Evolutionary conservation across 2,113 vertebrate species (phyloP).

Genomic region (Coryphaenoides rupestris): DNA sequence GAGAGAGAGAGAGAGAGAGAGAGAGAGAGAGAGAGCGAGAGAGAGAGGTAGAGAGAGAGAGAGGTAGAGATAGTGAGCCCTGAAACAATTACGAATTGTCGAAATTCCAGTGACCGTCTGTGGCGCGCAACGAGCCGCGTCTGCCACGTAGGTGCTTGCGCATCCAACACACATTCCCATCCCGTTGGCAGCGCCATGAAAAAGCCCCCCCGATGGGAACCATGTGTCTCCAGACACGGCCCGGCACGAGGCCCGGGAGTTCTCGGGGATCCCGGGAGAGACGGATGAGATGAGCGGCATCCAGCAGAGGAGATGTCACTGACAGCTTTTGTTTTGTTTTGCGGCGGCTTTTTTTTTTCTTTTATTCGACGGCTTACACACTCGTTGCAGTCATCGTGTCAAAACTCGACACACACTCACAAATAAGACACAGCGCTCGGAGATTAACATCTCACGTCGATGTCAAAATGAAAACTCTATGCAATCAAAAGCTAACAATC

Average conservation of each 20-base stretch:
- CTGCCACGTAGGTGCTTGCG: neutral
- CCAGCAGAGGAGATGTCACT: slow-evolving; percentile 63
- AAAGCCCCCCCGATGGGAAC: slow-evolving; percentile 19
- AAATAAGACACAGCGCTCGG: too few species aligned
- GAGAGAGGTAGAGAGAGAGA: neutral
- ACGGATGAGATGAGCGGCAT: slow-evolving; percentile 51
- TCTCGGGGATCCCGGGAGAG: slow-evolving; percentile 51
- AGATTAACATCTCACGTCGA: too few species aligned
- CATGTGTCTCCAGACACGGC: slow-evolving; percentile 11
- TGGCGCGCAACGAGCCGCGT: neutral
- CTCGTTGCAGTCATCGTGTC: too few species aligned
- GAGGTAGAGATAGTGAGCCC: neutral
- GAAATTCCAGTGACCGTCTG: neutral
- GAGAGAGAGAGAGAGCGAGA: neutral
- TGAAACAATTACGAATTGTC: neutral
- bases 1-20: neutral
- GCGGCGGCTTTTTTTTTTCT: too few species aligned
- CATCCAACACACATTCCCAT: slow-evolving; percentile 13
- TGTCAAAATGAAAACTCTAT: too few species aligned
- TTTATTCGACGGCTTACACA: too few species aligned
- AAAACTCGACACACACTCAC: too few species aligned
- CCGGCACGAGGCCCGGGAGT: slow-evolving; percentile 38
- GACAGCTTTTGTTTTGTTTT: too few species aligned
- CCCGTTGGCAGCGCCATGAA: slow-evolving; percentile 14
- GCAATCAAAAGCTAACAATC: too few species aligned